A percentile compares a stretch with the other conserved stretches of the same genome.
Evolutionary conservation across 2,113 vertebrate genomes (phyloP).

Genomic region (Odocoileus virginianus): DNA sequence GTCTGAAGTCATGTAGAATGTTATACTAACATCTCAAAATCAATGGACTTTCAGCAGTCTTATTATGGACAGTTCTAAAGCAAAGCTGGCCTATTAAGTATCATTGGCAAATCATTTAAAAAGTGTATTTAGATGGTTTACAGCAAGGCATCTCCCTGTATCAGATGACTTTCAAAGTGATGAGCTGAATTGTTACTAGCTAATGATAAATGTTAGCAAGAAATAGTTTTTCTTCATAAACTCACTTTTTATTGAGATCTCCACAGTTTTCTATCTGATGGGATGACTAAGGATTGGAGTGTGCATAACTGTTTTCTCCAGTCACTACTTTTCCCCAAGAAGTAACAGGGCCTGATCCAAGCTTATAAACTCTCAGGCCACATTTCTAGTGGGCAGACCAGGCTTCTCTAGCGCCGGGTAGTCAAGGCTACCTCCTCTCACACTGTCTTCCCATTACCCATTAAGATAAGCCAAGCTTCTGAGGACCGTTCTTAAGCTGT

Average conservation of each 20-base stretch:
- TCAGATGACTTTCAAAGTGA: neutral
- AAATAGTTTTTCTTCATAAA: neutral
- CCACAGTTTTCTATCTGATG: neutral
- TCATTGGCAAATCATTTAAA: neutral
- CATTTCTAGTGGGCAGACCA: neutral
- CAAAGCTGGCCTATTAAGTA: conserved; percentile 11
- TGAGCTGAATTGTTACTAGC: neutral
- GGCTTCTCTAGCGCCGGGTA: neutral
- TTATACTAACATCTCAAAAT: neutral
- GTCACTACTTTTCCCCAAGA: neutral
- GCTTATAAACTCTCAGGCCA: neutral
- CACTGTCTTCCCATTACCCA: neutral
- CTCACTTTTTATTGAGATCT: neutral
- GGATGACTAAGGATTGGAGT: neutral
- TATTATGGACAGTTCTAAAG: neutral
- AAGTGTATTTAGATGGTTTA: neutral
- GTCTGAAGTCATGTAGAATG: neutral
- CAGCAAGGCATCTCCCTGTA: neutral
- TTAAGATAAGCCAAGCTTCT: neutral
- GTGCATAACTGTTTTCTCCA: neutral
- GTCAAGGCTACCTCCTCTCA: neutral
- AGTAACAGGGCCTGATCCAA: neutral
- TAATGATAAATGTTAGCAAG: neutral
- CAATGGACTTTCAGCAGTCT: neutral
- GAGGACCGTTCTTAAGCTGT: neutral